These are phyloP conservation scores for Pholis gunnellus DNA, from an alignment of 2,113 vertebrate species.

Conservation along the genomic window DNA sequence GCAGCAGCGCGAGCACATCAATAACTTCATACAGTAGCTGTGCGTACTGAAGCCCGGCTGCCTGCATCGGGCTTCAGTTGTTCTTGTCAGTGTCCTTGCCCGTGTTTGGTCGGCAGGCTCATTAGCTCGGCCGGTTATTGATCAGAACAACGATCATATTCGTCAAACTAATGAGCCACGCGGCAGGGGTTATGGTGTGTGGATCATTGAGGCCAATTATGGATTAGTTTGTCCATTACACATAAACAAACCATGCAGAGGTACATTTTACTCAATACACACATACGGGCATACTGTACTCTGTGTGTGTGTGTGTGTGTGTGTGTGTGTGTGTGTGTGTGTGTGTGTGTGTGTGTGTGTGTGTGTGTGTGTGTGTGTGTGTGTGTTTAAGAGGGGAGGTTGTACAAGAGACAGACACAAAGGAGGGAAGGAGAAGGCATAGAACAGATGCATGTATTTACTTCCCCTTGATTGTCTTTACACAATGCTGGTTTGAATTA, in stretches of 20 bases:
- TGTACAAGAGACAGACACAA: not conserved
- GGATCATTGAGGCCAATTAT: constrained; percentile 49
- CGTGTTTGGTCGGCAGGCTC: constrained; percentile 31
- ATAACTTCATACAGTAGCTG: constrained; percentile 18
- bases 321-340: not conserved
- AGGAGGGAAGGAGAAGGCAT: not conserved
- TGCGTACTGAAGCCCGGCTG: constrained; percentile 4
- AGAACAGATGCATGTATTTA: not conserved
- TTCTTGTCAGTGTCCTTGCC: constrained; percentile 23
- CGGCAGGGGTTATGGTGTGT: constrained; percentile 22
- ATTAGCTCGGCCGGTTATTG: constrained; percentile 53
- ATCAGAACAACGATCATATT: constrained; percentile 50
- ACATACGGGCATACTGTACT: not conserved
- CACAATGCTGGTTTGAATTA: not conserved
- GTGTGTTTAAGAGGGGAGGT: not conserved
- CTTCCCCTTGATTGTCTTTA: not conserved
- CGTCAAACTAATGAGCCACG: constrained; percentile 64
- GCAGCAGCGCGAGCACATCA: constrained; percentile 2
- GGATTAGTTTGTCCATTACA: constrained; percentile 23
- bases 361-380: not conserved
- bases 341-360: no score
- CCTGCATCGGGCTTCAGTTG: not conserved
- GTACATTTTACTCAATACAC: not conserved
- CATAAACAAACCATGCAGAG: not conserved
- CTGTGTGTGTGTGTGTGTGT: not conserved